These are phyloP conservation scores for Varanus salvator DNA, from an alignment of 2,113 vertebrate genomes.

Conservation along the genomic window DNA sequence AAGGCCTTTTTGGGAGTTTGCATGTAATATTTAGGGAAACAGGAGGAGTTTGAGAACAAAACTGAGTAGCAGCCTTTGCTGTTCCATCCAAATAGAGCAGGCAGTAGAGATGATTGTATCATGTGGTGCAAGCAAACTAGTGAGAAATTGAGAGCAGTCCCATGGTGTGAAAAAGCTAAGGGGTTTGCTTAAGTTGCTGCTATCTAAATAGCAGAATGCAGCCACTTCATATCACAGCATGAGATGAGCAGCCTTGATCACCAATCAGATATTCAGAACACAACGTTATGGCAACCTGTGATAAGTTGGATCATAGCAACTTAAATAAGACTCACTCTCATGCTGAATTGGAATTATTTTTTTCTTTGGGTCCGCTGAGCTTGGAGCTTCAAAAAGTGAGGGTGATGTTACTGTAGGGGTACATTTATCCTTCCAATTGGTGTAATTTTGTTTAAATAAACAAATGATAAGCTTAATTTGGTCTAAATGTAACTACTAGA, in stretches of 20 bases:
- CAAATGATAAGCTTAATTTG: background rate
- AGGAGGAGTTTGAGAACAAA: background rate
- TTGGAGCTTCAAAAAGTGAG: background rate
- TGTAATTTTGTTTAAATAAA: background rate
- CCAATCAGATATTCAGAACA: background rate
- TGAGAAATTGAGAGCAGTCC: background rate
- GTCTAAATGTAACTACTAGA: background rate
- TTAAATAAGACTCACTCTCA: background rate
- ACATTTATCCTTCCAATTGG: background rate
- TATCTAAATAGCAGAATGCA: background rate
- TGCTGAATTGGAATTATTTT: background rate
- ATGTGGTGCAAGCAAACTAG: too few relatives aligned
- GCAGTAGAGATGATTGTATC: background rate
- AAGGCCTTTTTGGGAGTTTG: background rate
- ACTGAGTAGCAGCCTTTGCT: background rate
- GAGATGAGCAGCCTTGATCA: background rate
- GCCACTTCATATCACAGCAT: background rate
- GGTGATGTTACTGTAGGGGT: background rate
- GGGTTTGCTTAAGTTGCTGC: background rate
- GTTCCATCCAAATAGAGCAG: background rate
- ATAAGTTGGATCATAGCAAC: background rate
- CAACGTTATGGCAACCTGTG: too few relatives aligned
- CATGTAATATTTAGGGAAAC: too few relatives aligned
- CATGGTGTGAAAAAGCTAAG: background rate
- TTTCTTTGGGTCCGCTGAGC: too few relatives aligned